Percentiles rank a stretch among this genome's conserved stretches.
These are phyloP conservation scores for Cryptocephalus moraei DNA, from an alignment of 2,888 invertebrate species.

Conservation along the genomic window DNA sequence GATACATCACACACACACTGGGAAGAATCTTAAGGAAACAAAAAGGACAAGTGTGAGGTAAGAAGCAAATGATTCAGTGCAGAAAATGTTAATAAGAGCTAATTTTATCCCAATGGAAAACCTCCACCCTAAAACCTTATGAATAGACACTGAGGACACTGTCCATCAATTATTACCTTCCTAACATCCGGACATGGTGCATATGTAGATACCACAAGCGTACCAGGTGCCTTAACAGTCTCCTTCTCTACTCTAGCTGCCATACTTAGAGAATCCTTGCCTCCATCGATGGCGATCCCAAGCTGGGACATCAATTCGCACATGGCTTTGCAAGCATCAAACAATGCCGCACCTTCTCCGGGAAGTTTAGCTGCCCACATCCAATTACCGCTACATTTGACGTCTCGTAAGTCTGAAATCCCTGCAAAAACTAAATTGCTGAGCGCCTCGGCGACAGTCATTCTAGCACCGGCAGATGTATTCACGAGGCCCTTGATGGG, in stretches of 20 bases:
- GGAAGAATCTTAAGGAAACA: too few species aligned
- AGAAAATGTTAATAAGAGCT: too few species aligned
- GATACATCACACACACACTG: too few species aligned
- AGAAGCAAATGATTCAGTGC: too few species aligned
- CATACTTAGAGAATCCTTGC: slow-evolving; percentile 94
- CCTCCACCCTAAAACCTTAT: too few species aligned
- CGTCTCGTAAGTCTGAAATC: slow-evolving; percentile 62
- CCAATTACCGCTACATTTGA: slow-evolving; percentile 99
- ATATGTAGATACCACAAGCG: slow-evolving; percentile 92
- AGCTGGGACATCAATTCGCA: slow-evolving; percentile 72
- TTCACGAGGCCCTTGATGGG: slow-evolving; percentile 85
- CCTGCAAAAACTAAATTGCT: slow-evolving; percentile 79
- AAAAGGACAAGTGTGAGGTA: too few species aligned
- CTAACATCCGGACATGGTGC: slow-evolving; percentile 89
- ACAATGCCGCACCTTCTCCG: slow-evolving; percentile 82
- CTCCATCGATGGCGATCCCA: slow-evolving; percentile 87
- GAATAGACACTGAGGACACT: too few species aligned
- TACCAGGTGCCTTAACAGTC: slow-evolving; percentile 70
- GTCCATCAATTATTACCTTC: slow-evolving; percentile 8
- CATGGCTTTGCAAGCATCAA: slow-evolving; percentile 81
- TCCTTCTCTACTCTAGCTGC: slow-evolving; percentile 73
- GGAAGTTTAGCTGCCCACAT: slow-evolving; percentile 98
- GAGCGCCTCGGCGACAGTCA: slow-evolving; percentile 90
- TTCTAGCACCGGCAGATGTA: slow-evolving; percentile 78
- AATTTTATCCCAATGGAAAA: too few species aligned